A percentile compares a stretch with the other conserved stretches of the same genome.
phyloP scores from a whole-genome alignment of 2,888 invertebrate species.

The Pristionchus entomophagus region DNA sequence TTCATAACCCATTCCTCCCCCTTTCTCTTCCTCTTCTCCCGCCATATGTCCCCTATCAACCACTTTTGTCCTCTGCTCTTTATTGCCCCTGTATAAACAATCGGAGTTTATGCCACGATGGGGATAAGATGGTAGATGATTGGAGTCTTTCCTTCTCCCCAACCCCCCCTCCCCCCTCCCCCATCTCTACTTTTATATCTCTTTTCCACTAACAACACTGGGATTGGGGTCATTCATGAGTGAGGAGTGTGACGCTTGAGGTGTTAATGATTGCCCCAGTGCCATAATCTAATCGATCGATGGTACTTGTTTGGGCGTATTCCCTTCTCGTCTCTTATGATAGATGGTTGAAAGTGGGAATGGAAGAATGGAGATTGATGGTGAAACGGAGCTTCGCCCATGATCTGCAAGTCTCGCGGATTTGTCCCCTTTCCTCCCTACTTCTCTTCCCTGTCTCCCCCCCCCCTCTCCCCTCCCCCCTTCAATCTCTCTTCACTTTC shows the following conservation, averaged over 20 bases:
- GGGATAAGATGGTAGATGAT: background rate
- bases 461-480: background rate
- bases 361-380: slow-evolving; percentile 15
- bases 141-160: background rate
- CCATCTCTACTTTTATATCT: background rate
- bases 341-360: too few relatives aligned
- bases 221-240: slow-evolving; percentile 15
- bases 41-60: background rate
- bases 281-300: too few relatives aligned
- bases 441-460: background rate
- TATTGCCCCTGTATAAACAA: background rate
- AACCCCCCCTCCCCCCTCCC: background rate
- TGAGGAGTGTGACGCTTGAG: background rate
- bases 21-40: background rate
- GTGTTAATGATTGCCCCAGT: slow-evolving; percentile 15
- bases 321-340: background rate
- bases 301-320: background rate
- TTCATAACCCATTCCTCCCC: too few relatives aligned
- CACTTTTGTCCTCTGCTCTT: background rate
- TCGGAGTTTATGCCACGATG: background rate
- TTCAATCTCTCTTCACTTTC: background rate
- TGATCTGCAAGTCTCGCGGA: background rate
- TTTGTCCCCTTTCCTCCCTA: background rate
- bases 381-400: slow-evolving; percentile 31
- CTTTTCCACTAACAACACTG: background rate